Evolutionary conservation across 2,113 vertebrate genomes (phyloP), one percentile per base, ranked within the genome.

Genomic region (Tragelaphus scriptus): DNA sequence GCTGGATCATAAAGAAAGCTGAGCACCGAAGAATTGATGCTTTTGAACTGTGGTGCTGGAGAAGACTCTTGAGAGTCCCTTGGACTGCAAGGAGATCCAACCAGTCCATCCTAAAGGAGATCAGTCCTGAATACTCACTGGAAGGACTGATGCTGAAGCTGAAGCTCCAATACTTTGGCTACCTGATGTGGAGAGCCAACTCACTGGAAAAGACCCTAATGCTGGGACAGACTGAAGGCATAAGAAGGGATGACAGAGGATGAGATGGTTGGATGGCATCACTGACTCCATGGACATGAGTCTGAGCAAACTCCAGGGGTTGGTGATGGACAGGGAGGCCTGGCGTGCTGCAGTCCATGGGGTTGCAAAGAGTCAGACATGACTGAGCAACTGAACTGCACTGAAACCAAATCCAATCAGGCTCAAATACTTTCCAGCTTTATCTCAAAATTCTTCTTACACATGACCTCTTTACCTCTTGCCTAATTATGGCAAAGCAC

Each of bases 391-490:
- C 19, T 71, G 65, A 71, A 71, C n/a, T 71, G 65, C 65, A 71
- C 65, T 71, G 65, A 71, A 71, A 71, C 65, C n/a, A 71, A 61
- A 93, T 58, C 40, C 53, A 93, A 56, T 44, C 63, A 91, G 7
- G 55, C 79, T 93, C 90, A 89, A 85, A 80, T 93, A 77, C 15
- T 68, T 82, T 88, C 1, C 32, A 13, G 32, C 51, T 58, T 97
- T 79, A 75, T 81, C 89, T 53, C 95, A 30, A 80, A 80, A 58
- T 49, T 75, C 26, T 71, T 92, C 58, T 92, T 94, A 95, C 19
- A n/a, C 17, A 28, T 63, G 89, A 87, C 36, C 59, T 77, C 44
- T 93, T 44, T 53, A 77, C 9, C 59, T 53, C 36, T 51, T 91
- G 47, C 59, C 82, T 82, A 63, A 61, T 77, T 59, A 94, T 4